Evolutionary conservation across 2,888 invertebrate species (phyloP), one percentile per base, ranked within the genome.

Genomic region (Spicauda simplicius): DNA sequence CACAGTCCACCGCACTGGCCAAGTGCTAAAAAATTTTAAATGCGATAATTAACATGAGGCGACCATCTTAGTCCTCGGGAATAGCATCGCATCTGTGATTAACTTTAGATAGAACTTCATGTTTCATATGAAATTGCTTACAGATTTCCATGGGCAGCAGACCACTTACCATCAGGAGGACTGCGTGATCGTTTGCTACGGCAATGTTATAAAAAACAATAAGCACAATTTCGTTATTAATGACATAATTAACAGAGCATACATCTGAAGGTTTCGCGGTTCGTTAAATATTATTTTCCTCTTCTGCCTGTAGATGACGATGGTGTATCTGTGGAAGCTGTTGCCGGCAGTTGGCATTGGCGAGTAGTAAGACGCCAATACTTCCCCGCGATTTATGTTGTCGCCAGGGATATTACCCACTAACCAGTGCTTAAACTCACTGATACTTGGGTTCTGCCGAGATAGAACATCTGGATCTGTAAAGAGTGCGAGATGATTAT

Each of bases 281-380:
- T 45, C 62, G 0, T 52, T 19, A 70, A 94, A 94, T 0, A 76
- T 73, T 2, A 94, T 66, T 70, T 91, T 93, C 5, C 81, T 85
- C 0, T 94, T 87, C 77, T 97, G 97, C 75, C 95, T 94, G 84
- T 95, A 97, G 0, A 96, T 79, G 54, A 97, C 78, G 73, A 95
- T 96, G 0, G 96, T 94, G 78, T 96, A 97, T 25, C 97, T 95
- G 84, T 97, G 96, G 11, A 93, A 85, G 1, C 94, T 96, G 0
- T 95, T 95, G 30, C 85, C 95, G 77, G 95, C 83, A 37, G 97
- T 96, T 10, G 97, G 97, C 18, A 96, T 96, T 12, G 97, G 94
- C 6, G 97, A 97, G 57, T 96, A 80, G 80, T 97, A 97, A 8
- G 93, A 95, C 0, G 96, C 93, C 0, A 97, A 84, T 1, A 91